Conservation (phyloP, 2,888 invertebrate genomes). For the Leuctra nigra region DNA sequence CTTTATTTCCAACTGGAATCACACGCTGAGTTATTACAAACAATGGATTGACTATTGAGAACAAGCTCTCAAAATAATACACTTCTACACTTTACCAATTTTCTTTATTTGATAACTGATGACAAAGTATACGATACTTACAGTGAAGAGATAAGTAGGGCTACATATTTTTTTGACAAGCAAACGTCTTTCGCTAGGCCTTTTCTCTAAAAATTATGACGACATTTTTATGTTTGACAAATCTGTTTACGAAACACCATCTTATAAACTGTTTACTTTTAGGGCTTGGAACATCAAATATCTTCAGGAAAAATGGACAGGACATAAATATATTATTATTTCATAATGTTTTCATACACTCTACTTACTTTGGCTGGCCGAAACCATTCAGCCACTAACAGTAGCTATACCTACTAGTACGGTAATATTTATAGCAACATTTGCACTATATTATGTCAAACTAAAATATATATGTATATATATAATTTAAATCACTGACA, state of each 20-base stretch:
- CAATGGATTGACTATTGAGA: not conserved
- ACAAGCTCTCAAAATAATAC: conserved; percentile 10
- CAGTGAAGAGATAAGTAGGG: conserved; percentile 5
- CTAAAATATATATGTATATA: not conserved
- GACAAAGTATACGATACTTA: conserved; percentile 5
- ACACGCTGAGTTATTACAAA: not conserved
- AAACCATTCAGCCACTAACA: not conserved
- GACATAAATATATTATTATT: conserved; percentile 1
- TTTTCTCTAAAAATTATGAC: conserved; percentile 6
- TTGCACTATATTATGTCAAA: not conserved
- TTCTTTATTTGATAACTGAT: conserved; percentile 10
- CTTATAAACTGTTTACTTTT: not conserved
- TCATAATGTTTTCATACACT: not conserved
- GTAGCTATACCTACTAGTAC: not conserved
- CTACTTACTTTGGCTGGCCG: not conserved
- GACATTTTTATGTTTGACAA: not conserved
- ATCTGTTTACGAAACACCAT: conserved; percentile 4
- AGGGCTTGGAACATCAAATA: conserved; percentile 12
- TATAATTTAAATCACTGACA: not conserved
- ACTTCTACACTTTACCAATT: conserved; percentile 12
- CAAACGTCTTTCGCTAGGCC: not conserved
- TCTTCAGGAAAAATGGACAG: conserved; percentile 1
- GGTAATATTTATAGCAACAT: not conserved
- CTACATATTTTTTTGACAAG: conserved; percentile 10
- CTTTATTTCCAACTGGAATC: not conserved